Percentiles rank a stretch among this genome's conserved stretches.
phyloP scores from a whole-genome alignment of 2,113 vertebrate genomes.

The Trinectes maculatus region DNA sequence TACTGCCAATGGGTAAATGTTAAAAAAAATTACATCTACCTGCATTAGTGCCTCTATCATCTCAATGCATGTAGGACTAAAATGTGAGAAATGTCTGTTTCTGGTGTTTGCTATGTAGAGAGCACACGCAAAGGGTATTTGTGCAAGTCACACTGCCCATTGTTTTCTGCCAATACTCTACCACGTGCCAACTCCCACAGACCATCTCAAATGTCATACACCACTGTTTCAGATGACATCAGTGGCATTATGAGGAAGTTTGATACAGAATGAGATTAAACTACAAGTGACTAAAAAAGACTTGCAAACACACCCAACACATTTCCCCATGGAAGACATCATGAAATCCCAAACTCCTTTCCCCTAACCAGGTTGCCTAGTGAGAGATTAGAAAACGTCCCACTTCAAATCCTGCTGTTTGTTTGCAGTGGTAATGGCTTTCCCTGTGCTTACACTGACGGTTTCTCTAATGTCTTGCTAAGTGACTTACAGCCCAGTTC shows the following conservation, averaged over 20 bases:
- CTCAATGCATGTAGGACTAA: background rate
- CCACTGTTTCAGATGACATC: slow-evolving; percentile 46
- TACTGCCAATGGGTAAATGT: background rate
- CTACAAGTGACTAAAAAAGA: background rate
- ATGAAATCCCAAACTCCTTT: slow-evolving; percentile 44
- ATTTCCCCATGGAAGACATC: background rate
- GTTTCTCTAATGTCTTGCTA: slow-evolving; percentile 29
- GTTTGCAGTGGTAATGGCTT: slow-evolving; percentile 45
- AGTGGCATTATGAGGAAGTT: slow-evolving; percentile 19
- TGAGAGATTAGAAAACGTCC: slow-evolving; percentile 45
- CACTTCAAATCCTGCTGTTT: slow-evolving; percentile 29
- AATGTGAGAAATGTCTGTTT: background rate
- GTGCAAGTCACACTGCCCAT: slow-evolving; percentile 57
- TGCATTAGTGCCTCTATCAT: background rate
- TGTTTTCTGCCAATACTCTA: slow-evolving; percentile 30
- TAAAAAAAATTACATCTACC: background rate
- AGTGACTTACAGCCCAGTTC: slow-evolving; percentile 32
- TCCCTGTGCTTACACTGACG: slow-evolving; percentile 11
- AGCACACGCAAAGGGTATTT: slow-evolving; percentile 25
- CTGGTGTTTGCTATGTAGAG: slow-evolving; percentile 9
- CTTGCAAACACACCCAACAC: background rate
- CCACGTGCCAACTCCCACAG: slow-evolving; percentile 22
- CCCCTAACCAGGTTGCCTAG: slow-evolving; percentile 43
- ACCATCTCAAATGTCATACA: slow-evolving; percentile 58
- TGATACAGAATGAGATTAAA: slow-evolving; percentile 8